Evolutionary conservation across 2,797 vertebrate species (phyloP).

Genomic region (Falco columbarius): DNA sequence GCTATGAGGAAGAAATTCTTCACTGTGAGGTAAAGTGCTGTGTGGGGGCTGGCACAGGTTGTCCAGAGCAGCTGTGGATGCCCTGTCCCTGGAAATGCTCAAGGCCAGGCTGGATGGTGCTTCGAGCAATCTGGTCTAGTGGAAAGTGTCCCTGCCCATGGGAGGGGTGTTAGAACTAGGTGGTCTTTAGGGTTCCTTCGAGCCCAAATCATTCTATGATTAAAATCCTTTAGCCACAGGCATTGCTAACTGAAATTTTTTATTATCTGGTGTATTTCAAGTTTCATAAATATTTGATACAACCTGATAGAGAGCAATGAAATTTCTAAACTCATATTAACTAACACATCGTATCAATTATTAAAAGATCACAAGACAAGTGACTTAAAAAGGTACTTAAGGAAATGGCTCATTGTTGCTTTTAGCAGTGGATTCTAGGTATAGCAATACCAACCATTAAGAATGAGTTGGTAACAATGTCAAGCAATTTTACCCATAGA

Average conservation of each 20-base stretch:
- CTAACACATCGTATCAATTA: neutral
- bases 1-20: too few relatives aligned
- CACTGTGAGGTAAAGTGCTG: too few relatives aligned
- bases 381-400: neutral
- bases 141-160: too few relatives aligned
- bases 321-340: conserved; percentile 16
- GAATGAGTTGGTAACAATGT: neutral
- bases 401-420: neutral
- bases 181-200: too few relatives aligned
- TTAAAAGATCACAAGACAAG: neutral
- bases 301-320: neutral
- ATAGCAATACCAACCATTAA: neutral
- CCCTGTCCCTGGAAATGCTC: too few relatives aligned
- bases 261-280: neutral
- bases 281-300: conserved; percentile 3
- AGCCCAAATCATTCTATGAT: neutral
- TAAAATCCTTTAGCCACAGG: neutral
- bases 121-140: too few relatives aligned
- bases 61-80: too few relatives aligned
- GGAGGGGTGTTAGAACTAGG: too few relatives aligned
- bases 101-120: too few relatives aligned
- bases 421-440: neutral
- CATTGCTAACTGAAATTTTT: neutral
- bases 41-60: too few relatives aligned
- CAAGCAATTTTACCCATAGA: neutral